Evolutionary conservation across 2,113 vertebrate genomes (phyloP).

Genomic region (Catagonus wagneri): DNA sequence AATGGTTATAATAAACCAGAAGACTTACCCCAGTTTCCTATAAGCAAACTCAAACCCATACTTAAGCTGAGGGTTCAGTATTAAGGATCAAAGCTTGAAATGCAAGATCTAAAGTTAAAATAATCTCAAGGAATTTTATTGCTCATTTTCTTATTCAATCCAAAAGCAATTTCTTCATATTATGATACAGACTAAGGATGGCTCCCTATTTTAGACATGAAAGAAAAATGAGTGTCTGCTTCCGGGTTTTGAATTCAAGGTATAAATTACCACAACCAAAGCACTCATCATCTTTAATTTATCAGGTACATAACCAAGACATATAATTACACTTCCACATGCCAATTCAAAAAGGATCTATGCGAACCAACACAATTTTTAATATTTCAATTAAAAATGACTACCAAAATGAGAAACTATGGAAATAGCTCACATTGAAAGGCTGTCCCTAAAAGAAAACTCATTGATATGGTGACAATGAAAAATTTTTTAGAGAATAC

Average conservation of each 20-base stretch:
- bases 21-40: conserved; percentile 25
- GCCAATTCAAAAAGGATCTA: conserved; percentile 37
- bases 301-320: conserved; percentile 53
- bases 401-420: conserved; percentile 27
- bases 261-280: conserved; percentile 65
- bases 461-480: neutral
- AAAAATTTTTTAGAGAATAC: conserved; percentile 38
- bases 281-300: conserved; percentile 69
- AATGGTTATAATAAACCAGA: conserved; percentile 41
- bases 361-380: conserved; percentile 45
- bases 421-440: conserved; percentile 19
- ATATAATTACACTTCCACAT: conserved; percentile 61
- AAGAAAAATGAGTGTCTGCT: conserved; percentile 51
- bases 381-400: conserved; percentile 41
- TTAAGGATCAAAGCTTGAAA: conserved; percentile 61
- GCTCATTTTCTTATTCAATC: conserved; percentile 56
- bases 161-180: conserved; percentile 59
- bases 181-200: conserved; percentile 36
- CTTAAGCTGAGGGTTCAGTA: conserved; percentile 32
- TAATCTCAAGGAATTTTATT: conserved; percentile 38
- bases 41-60: conserved; percentile 23
- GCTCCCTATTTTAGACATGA: neutral
- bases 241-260: conserved; percentile 58
- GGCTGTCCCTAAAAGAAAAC: conserved; percentile 24
- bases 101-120: conserved; percentile 52